phyloP scores from a whole-genome alignment of 2,113 vertebrate genomes.

The Calidris pygmaea region DNA sequence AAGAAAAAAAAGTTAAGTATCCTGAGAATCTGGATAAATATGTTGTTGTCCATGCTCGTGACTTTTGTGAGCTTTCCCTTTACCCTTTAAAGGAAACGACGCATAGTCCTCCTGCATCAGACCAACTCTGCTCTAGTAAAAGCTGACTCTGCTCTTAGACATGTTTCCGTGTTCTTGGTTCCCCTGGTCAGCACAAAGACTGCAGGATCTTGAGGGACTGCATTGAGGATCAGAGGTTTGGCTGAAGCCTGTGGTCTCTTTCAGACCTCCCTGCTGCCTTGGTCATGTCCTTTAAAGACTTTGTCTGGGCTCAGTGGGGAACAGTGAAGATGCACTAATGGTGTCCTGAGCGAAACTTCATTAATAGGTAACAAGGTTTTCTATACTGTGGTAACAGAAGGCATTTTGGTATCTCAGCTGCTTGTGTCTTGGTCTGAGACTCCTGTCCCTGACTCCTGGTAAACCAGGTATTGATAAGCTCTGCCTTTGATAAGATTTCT shows the following conservation, averaged over 20 bases:
- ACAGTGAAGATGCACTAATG: accelerated
- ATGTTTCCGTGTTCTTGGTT: background rate
- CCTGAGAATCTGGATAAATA: background rate
- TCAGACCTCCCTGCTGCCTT: background rate
- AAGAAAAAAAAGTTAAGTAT: background rate
- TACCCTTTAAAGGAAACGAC: background rate
- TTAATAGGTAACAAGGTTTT: background rate
- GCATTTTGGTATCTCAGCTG: background rate
- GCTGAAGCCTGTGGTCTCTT: background rate
- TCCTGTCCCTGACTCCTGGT: background rate
- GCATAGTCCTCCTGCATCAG: background rate
- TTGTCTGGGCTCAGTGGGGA: background rate
- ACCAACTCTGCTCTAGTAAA: background rate
- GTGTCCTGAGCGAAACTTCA: background rate
- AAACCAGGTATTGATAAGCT: background rate
- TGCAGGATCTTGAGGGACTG: background rate
- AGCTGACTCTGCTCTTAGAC: background rate
- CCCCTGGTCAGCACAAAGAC: background rate
- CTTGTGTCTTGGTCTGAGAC: background rate
- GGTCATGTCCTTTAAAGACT: background rate
- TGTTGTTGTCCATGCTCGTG: background rate
- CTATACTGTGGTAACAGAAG: background rate
- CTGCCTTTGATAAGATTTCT: background rate
- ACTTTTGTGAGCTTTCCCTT: background rate
- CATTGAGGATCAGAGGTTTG: background rate